These are phyloP conservation scores for Lithophane leautieri DNA, from an alignment of 2,888 invertebrate genomes.

Conservation along the genomic window DNA sequence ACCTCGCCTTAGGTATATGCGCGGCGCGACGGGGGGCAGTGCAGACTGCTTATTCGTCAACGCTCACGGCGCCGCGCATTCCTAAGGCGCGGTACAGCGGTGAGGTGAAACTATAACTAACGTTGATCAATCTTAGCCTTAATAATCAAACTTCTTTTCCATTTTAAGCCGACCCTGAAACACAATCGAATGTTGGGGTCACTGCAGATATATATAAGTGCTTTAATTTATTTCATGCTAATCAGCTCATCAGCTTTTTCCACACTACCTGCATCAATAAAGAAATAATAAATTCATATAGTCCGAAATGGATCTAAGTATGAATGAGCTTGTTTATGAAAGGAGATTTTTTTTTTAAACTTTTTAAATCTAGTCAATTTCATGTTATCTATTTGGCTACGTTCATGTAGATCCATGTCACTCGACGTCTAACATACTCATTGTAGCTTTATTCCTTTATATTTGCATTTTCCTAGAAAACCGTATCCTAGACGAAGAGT, in stretches of 20 bases:
- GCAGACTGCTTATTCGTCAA: no score
- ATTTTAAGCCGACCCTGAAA: neutral
- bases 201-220: neutral
- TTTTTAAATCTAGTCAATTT: neutral
- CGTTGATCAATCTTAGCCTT: neutral
- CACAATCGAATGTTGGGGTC: neutral
- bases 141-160: neutral
- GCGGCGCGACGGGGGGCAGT: no score
- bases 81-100: no score
- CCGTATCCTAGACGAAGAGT: constrained; percentile 84
- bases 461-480: constrained; percentile 77
- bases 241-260: constrained; percentile 4
- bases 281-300: no score
- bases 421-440: constrained; percentile 15
- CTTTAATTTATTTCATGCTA: constrained; percentile 1
- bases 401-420: neutral
- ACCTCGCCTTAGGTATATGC: no score
- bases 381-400: neutral
- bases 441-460: constrained; percentile 52
- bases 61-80: no score
- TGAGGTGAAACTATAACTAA: neutral
- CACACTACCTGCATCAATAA: no score
- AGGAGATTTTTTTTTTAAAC: no score
- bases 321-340: neutral
- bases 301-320: neutral